phyloP scores from a whole-genome alignment of 2,797 vertebrate genomes.

The Streptopelia turtur region DNA sequence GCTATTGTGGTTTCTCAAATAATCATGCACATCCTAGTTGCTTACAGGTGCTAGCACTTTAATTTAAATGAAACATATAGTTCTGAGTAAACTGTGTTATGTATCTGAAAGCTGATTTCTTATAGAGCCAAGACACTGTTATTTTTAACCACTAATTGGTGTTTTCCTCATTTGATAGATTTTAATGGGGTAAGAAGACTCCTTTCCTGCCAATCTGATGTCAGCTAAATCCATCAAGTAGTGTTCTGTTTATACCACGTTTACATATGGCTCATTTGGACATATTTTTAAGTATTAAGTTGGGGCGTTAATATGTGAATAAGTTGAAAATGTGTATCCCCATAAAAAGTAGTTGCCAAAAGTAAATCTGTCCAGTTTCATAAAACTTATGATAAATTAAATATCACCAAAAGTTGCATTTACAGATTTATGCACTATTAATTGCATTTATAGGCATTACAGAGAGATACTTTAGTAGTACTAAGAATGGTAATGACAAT shows the following conservation, averaged over 20 bases:
- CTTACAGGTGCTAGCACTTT: background rate
- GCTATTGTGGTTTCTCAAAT: slow-evolving; percentile 22
- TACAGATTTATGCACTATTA: background rate
- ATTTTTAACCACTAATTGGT: slow-evolving; percentile 29
- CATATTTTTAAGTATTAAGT: background rate
- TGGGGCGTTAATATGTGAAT: background rate
- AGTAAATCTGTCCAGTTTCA: background rate
- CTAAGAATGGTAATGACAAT: background rate
- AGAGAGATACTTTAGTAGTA: background rate
- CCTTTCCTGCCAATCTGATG: background rate
- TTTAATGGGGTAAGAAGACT: slow-evolving; percentile 1
- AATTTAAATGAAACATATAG: slow-evolving; percentile 7
- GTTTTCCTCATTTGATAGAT: slow-evolving; percentile 16
- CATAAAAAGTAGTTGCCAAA: background rate
- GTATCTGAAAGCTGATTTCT: background rate
- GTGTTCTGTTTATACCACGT: background rate
- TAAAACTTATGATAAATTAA: background rate
- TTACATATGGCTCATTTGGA: background rate
- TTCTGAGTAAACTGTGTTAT: background rate
- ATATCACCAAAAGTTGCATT: background rate
- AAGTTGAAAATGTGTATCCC: background rate
- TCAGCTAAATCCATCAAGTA: background rate
- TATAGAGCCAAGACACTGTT: slow-evolving; percentile 3
- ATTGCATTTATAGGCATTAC: background rate
- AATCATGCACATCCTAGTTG: background rate